Percentiles rank a stretch among this genome's conserved stretches.
These are phyloP conservation scores for Cheilinus undulatus DNA, from an alignment of 2,113 vertebrate species.

Conservation along the genomic window DNA sequence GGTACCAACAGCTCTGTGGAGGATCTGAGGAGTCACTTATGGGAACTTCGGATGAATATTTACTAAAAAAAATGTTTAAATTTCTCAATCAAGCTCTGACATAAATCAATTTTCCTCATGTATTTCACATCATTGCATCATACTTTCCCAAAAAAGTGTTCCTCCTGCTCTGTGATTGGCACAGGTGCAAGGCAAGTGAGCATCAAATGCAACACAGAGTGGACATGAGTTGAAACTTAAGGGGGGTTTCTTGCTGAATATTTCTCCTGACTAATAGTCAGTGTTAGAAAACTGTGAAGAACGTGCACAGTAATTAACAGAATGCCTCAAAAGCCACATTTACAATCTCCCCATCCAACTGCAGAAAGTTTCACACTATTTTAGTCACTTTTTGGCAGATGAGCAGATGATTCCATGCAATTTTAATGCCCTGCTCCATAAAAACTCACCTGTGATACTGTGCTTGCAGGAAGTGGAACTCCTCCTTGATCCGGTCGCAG, in stretches of 20 bases:
- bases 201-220: background rate
- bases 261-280: background rate
- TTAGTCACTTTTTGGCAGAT: background rate
- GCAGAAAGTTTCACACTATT: background rate
- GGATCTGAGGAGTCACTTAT: background rate
- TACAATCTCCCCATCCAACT: background rate
- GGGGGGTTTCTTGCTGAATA: background rate
- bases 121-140: slow-evolving; percentile 55
- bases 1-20: background rate
- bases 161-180: slow-evolving; percentile 31
- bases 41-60: background rate
- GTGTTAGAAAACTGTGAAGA: background rate
- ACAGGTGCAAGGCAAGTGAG: slow-evolving; percentile 7
- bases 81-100: slow-evolving; percentile 18
- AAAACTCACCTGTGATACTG: slow-evolving; percentile 93
- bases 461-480: slow-evolving; percentile 95
- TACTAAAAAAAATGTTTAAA: slow-evolving; percentile 1
- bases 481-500: slow-evolving; percentile 95
- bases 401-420: background rate
- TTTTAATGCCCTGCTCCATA: background rate
- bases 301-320: too few species aligned
- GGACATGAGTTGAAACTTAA: background rate
- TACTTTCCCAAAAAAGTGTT: slow-evolving; percentile 20
- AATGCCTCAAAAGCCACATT: background rate
- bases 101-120: slow-evolving; percentile 4